Evolutionary conservation across 2,888 invertebrate species (phyloP), one percentile per base, ranked within the genome.

Genomic region (Alloscopus bannaensis): DNA sequence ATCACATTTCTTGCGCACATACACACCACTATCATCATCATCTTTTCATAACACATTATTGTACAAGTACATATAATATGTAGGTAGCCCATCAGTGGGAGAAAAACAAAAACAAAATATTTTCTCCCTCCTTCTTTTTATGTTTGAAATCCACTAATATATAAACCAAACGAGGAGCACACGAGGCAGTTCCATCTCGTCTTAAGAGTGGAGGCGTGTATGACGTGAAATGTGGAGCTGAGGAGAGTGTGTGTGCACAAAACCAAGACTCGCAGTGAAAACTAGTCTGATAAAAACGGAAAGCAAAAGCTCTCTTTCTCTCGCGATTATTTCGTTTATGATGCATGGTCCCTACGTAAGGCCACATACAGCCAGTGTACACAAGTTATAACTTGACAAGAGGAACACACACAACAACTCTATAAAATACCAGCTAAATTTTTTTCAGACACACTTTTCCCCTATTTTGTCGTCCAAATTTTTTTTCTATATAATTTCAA

Each of bases 371-470:
- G 28, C 3, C 50, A 60, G 4, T 11, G 45, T 45, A 45, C n/a
- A 45, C 36, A 13, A 6, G 6, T 6, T 36, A 36, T 36, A 36
- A 6, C 6, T 13, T 75, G 75, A 75, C 75, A 75, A 66, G 42
- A 57, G 66, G 22, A 47, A 31, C 47, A 72, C n/a, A 62, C 72
- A 64, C 64, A 73, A 65, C 65, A 76, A 68, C 68, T 76, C 75
- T 66, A 76, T 76, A 76, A 76, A 76, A 76, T 76, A 66, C 60
- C 75, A 76, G 68, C 75, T 75, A 75, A 65, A 68, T 57, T 60
- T 69, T 45, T 42, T 59, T 47, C n/a, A 62, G 60, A 60, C 71
- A 71, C 65, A 55, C 73, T 55, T 68, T 59, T 42, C 31, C 60
- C 60, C 50, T 50, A 36, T 40, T 68, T 66, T 59, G 65, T 59